Conservation (phyloP, 2,888 invertebrate species). For the Agapostemon virescens region DNA sequence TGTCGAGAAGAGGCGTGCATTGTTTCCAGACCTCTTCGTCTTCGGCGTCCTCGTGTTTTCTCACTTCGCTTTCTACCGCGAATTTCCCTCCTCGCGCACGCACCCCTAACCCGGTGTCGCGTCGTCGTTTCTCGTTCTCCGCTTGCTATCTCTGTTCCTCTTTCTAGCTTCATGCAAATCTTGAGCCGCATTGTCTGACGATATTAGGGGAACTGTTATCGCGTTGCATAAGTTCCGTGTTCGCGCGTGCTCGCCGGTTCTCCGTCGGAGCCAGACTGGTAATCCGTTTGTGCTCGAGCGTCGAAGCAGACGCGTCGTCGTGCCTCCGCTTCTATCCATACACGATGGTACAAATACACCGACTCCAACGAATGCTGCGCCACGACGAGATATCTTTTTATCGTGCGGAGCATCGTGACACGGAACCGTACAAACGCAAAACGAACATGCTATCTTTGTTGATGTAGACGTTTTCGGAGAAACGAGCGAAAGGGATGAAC, state of each 20-base stretch:
- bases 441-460: background rate
- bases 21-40: slow-evolving; percentile 31
- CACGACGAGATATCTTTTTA: background rate
- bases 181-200: slow-evolving; percentile 67
- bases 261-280: slow-evolving; percentile 44
- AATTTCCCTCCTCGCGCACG: background rate
- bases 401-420: background rate
- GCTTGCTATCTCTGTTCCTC: slow-evolving; percentile 15
- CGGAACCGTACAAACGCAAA: background rate
- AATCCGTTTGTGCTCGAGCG: slow-evolving; percentile 62
- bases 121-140: background rate
- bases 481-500: too few relatives aligned
- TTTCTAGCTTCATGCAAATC: slow-evolving; percentile 64
- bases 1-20: slow-evolving; percentile 58
- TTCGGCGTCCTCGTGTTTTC: slow-evolving; percentile 2
- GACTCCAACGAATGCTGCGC: background rate
- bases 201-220: slow-evolving; percentile 69
- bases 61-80: slow-evolving; percentile 8
- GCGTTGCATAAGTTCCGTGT: slow-evolving; percentile 68
- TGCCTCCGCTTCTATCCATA: slow-evolving; percentile 25
- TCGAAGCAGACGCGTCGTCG: slow-evolving; percentile 50
- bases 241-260: slow-evolving; percentile 59
- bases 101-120: background rate
- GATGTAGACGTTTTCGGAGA: too few relatives aligned
- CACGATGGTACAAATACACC: slow-evolving; percentile 8